A percentile compares a stretch with the other conserved stretches of the same genome.
Conservation (phyloP, 2,797 vertebrate genomes). For the Propithecus perrieri region DNA sequence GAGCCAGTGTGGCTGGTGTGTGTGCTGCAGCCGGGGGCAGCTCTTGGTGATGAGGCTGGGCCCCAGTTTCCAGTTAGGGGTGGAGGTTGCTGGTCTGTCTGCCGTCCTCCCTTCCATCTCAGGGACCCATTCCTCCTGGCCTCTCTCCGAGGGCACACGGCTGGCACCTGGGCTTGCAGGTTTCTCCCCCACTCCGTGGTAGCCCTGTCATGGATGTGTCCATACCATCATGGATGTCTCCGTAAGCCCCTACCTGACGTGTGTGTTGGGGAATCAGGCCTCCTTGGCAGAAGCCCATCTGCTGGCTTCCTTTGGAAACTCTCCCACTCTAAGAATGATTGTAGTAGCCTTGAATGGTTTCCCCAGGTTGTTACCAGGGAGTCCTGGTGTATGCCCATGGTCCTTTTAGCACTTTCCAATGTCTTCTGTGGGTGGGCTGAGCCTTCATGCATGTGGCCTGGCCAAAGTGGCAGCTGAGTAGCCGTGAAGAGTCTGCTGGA, state of each 20-base stretch:
- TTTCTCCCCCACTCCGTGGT: too few relatives aligned
- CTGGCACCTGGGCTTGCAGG: background rate
- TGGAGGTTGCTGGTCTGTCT: background rate
- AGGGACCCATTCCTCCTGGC: background rate
- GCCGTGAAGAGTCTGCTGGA: background rate
- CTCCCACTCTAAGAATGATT: background rate
- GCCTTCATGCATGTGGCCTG: accelerated
- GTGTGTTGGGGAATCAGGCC: background rate
- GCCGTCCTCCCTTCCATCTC: accelerated
- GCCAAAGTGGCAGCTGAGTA: background rate
- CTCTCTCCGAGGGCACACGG: too few relatives aligned
- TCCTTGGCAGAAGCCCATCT: background rate
- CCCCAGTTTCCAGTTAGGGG: background rate
- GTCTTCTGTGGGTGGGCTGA: background rate
- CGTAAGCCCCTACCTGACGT: too few relatives aligned
- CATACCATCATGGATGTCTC: background rate
- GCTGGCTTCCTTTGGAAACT: background rate
- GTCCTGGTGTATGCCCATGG: accelerated
- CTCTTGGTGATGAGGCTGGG: background rate
- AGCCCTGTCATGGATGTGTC: accelerated
- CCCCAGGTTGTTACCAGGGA: background rate
- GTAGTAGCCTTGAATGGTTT: background rate
- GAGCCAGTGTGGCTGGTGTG: too few relatives aligned
- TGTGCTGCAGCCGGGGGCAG: background rate
- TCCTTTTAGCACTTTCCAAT: background rate